Conservation (phyloP, 2,113 vertebrate genomes). For the Alces alces region DNA sequence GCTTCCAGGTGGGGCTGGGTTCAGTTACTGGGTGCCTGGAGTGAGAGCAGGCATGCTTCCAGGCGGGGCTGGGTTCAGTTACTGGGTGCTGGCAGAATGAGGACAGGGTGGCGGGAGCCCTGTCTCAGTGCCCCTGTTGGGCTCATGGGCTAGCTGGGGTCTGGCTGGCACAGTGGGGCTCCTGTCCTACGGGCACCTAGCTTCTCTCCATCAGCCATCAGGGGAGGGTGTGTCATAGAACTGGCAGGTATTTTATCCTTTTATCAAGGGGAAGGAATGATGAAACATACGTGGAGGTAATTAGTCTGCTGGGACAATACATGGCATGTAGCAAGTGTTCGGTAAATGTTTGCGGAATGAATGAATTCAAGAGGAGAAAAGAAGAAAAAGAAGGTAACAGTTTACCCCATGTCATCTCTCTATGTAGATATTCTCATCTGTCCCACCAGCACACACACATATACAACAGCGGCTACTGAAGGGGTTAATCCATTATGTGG, state of each 20-base stretch:
- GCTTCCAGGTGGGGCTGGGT: neutral
- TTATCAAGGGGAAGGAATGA: neutral
- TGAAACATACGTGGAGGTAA: neutral
- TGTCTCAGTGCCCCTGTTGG: neutral
- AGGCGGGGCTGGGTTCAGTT: neutral
- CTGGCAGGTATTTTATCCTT: neutral
- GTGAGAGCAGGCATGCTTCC: neutral
- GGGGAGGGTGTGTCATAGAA: neutral
- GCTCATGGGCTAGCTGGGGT: neutral
- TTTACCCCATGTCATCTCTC: neutral
- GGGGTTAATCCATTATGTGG: slow-evolving; percentile 73
- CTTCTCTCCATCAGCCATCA: neutral
- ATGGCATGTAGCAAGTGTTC: neutral
- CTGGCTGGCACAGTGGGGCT: neutral
- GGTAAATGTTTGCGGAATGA: neutral
- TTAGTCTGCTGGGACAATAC: neutral
- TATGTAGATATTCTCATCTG: neutral
- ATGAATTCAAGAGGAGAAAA: neutral
- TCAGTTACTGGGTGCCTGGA: neutral
- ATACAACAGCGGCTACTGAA: fast-evolving
- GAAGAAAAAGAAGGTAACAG: neutral
- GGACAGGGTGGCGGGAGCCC: neutral
- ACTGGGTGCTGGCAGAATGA: neutral
- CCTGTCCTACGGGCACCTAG: neutral
- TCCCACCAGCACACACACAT: neutral